Conservation (phyloP, 2,113 vertebrate genomes). For the Xenotilapia longispinis region DNA sequence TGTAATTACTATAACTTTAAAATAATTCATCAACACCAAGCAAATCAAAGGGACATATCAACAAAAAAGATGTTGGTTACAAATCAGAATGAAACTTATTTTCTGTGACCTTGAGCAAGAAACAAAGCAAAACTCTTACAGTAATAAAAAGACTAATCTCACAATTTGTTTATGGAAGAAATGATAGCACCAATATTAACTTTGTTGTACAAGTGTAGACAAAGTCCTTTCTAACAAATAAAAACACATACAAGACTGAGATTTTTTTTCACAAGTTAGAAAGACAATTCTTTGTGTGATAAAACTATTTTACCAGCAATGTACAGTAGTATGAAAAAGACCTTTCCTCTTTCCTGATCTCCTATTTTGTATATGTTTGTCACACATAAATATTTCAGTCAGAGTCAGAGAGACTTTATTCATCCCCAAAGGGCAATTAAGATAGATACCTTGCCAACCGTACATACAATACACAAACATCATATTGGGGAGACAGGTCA, state of each 20-base stretch:
- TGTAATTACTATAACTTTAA: constrained; percentile 5
- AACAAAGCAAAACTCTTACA: neutral
- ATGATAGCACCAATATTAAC: neutral
- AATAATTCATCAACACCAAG: constrained; percentile 26
- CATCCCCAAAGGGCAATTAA: too few relatives aligned
- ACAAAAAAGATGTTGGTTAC: constrained; percentile 16
- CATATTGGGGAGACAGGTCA: fast-evolving
- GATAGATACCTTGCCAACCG: too few relatives aligned
- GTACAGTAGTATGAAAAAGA: neutral
- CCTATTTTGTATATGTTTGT: neutral
- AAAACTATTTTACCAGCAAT: neutral
- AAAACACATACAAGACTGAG: neutral
- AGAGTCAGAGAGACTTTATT: too few relatives aligned
- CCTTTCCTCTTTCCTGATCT: neutral
- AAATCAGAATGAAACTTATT: constrained; percentile 38
- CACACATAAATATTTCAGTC: neutral
- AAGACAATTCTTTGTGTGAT: neutral
- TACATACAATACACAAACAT: neutral
- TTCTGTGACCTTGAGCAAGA: constrained; percentile 51
- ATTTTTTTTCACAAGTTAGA: neutral
- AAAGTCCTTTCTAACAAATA: neutral
- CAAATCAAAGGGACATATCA: constrained; percentile 6
- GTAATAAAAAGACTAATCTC: neutral
- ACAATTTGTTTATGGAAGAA: neutral
- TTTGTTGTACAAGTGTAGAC: neutral